phyloP scores from a whole-genome alignment of 2,113 vertebrate genomes.

The Xiphophorus maculatus region DNA sequence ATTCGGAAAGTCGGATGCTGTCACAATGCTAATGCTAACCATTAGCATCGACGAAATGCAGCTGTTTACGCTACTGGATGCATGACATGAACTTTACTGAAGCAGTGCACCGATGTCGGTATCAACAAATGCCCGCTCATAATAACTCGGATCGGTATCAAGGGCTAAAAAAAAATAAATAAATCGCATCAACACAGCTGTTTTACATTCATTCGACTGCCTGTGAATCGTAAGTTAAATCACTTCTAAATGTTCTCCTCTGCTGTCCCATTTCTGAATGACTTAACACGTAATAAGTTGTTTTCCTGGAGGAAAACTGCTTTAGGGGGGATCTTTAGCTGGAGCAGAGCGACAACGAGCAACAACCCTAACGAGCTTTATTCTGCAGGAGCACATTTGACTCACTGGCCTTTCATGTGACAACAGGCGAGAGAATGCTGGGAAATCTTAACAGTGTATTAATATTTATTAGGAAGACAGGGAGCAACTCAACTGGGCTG shows the following conservation, averaged over 20 bases:
- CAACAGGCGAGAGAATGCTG: neutral
- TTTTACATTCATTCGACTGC: neutral
- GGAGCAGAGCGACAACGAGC: constrained; percentile 37
- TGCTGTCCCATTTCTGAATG: constrained; percentile 44
- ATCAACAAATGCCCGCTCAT: neutral
- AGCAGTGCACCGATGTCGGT: no score
- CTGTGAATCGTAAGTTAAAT: neutral
- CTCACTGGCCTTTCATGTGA: constrained; percentile 26
- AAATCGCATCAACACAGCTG: neutral
- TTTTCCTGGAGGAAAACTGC: constrained; percentile 14
- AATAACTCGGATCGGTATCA: neutral
- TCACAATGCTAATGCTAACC: neutral
- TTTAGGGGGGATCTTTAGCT: constrained; percentile 14
- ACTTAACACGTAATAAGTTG: constrained; percentile 65
- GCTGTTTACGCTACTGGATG: neutral
- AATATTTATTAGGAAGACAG: constrained; percentile 42
- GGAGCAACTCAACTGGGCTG: neutral
- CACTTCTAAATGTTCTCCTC: constrained; percentile 19
- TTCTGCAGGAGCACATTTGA: constrained; percentile 51
- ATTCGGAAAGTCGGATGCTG: neutral
- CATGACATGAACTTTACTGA: no score
- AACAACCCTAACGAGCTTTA: constrained; percentile 15
- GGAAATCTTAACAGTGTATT: constrained; percentile 36
- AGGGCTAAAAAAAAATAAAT: no score
- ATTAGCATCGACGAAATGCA: neutral